These are phyloP conservation scores for Trichonephila clavata DNA, from an alignment of 1,140 invertebrate genomes.

Conservation along the genomic window DNA sequence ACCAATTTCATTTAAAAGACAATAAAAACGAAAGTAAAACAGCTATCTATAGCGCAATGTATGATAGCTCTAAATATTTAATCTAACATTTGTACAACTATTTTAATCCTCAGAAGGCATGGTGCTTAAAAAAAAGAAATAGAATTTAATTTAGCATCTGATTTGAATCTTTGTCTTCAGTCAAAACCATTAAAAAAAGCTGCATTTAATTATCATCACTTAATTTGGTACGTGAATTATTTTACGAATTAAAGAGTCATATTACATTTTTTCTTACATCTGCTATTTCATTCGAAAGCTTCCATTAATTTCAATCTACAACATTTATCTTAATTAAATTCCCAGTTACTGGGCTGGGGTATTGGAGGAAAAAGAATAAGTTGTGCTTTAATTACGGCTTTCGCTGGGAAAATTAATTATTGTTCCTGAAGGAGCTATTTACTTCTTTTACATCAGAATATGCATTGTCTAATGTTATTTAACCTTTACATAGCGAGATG, in stretches of 20 bases:
- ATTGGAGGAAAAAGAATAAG: not conserved
- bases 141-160: not conserved
- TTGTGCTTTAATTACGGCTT: conserved; percentile 15
- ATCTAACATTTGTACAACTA: too few species aligned
- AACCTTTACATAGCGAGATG: not conserved
- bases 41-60: too few species aligned
- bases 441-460: not conserved
- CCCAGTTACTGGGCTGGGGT: not conserved
- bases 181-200: not conserved
- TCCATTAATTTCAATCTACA: conserved; percentile 21
- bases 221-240: conserved; percentile 17
- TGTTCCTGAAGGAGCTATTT: not conserved
- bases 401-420: conserved; percentile 14
- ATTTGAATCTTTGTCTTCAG: not conserved
- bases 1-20: too few species aligned
- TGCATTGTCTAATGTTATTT: not conserved
- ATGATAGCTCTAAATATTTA: too few species aligned
- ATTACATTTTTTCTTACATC: conserved; percentile 9
- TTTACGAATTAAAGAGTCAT: conserved; percentile 18
- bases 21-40: too few species aligned
- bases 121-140: not conserved
- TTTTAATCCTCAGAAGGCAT: too few species aligned
- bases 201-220: conserved; percentile 6
- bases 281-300: not conserved
- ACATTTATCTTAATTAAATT: conserved; percentile 36